Conservation (phyloP, 2,797 vertebrate species). For the Oophaga sylvatica region DNA sequence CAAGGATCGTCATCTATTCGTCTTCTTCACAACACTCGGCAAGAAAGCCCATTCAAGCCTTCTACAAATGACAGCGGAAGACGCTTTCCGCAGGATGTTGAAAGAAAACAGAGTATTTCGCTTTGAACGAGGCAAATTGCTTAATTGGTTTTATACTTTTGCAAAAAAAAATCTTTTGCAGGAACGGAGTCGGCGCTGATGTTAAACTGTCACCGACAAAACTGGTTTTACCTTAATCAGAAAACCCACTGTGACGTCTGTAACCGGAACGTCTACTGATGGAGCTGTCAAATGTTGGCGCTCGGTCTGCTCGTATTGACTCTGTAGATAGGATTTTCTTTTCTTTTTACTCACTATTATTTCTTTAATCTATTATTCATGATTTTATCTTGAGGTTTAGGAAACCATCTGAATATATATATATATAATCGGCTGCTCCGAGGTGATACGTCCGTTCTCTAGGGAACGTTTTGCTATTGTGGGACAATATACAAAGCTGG, state of each 20-base stretch:
- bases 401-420: not conserved
- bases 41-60: not conserved
- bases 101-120: constrained; percentile 24
- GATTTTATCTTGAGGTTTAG: not conserved
- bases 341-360: not conserved
- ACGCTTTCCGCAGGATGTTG: constrained; percentile 20
- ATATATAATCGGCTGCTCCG: not conserved
- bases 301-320: constrained; percentile 12
- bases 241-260: constrained; percentile 5
- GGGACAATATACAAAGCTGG: not conserved
- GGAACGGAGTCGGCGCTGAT: not conserved
- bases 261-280: constrained; percentile 4
- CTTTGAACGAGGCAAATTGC: constrained; percentile 37
- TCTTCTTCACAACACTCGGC: constrained; percentile 23
- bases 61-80: not conserved
- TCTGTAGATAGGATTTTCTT: not conserved
- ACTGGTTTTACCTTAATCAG: constrained; percentile 22
- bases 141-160: constrained; percentile 55
- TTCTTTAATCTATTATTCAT: not conserved
- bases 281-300: constrained; percentile 26
- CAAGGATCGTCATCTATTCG: constrained; percentile 38
- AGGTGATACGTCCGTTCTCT: not conserved
- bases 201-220: constrained; percentile 48
- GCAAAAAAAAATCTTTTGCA: not conserved
- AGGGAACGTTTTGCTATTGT: not conserved